phyloP scores from a whole-genome alignment of 2,888 invertebrate genomes.

The Tineola bisselliella region DNA sequence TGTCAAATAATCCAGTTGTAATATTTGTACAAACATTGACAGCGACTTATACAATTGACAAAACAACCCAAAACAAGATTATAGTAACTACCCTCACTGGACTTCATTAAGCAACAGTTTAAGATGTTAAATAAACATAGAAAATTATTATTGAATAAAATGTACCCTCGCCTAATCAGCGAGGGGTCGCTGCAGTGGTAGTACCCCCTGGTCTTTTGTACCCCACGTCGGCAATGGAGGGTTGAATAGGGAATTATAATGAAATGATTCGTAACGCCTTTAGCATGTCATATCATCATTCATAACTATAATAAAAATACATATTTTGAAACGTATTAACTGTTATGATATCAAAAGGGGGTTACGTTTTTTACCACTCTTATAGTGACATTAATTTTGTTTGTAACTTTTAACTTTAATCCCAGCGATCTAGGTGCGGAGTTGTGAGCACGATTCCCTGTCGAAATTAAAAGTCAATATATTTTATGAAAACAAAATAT shows the following conservation, averaged over 20 bases:
- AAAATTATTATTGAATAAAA: conserved; percentile 57
- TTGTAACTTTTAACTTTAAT: too few species aligned
- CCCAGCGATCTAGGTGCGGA: too few species aligned
- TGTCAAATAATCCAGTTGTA: not conserved
- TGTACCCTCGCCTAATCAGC: not conserved
- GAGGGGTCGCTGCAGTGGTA: not conserved
- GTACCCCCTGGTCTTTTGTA: not conserved
- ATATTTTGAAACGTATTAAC: conserved; percentile 48
- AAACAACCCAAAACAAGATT: not conserved
- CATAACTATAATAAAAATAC: conserved; percentile 56
- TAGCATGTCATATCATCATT: conserved; percentile 61
- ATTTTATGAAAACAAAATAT: too few species aligned
- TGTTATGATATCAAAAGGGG: not conserved
- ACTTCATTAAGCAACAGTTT: conserved; percentile 62
- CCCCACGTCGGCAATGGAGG: conserved; percentile 24
- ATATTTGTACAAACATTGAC: too few species aligned
- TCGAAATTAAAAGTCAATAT: too few species aligned
- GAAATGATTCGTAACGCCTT: conserved; percentile 61
- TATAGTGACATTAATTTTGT: too few species aligned
- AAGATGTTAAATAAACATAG: conserved; percentile 65
- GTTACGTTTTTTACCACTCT: conserved; percentile 7
- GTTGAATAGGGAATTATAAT: conserved; percentile 14
- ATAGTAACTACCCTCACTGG: conserved; percentile 23
- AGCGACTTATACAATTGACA: not conserved
- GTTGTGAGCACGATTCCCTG: too few species aligned